Percentiles rank a stretch among this genome's conserved stretches.
Evolutionary conservation across 2,797 vertebrate genomes (phyloP).

Genomic region (Austrolebias charrua): DNA sequence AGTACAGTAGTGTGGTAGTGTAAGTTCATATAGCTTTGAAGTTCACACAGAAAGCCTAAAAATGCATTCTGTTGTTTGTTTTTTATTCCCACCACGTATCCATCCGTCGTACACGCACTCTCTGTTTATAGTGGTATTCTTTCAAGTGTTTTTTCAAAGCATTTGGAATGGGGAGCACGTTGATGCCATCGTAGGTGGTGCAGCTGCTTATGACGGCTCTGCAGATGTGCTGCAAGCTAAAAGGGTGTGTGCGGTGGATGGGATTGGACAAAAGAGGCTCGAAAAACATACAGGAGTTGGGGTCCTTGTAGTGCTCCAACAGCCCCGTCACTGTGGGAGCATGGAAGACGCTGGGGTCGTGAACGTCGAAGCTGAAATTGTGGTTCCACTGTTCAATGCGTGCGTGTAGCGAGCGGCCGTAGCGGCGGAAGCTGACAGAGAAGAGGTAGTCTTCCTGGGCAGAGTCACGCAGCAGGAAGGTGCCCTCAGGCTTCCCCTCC

Average conservation of each 20-base stretch:
- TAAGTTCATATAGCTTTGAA: constrained; percentile 41
- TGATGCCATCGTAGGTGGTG: constrained; percentile 85
- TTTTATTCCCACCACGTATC: constrained; percentile 83
- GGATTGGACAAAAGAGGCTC: constrained; percentile 85
- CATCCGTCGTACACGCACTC: constrained; percentile 81
- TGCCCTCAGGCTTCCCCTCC: constrained; percentile 85
- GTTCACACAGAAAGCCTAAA: constrained; percentile 24
- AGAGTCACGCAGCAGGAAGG: constrained; percentile 85
- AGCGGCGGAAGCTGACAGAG: constrained; percentile 87
- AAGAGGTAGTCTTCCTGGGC: constrained; percentile 89
- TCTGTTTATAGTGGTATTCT: constrained; percentile 89
- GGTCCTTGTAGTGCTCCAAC: constrained; percentile 88
- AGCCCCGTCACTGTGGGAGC: constrained; percentile 82
- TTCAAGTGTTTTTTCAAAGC: constrained; percentile 86
- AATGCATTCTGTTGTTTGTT: constrained; percentile 28
- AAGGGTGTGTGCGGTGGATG: constrained; percentile 81
- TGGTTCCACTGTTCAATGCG: constrained; percentile 89
- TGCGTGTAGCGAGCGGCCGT: constrained; percentile 84
- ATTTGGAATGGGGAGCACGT: constrained; percentile 81
- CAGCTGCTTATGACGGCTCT: constrained; percentile 80
- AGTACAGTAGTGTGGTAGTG: constrained; percentile 53
- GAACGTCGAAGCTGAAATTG: constrained; percentile 88
- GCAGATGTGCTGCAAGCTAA: constrained; percentile 84
- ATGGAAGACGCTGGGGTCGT: constrained; percentile 87
- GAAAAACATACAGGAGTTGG: constrained; percentile 89